Conservation (phyloP, 2,113 vertebrate genomes). For the Cyprinodon tularosa region DNA sequence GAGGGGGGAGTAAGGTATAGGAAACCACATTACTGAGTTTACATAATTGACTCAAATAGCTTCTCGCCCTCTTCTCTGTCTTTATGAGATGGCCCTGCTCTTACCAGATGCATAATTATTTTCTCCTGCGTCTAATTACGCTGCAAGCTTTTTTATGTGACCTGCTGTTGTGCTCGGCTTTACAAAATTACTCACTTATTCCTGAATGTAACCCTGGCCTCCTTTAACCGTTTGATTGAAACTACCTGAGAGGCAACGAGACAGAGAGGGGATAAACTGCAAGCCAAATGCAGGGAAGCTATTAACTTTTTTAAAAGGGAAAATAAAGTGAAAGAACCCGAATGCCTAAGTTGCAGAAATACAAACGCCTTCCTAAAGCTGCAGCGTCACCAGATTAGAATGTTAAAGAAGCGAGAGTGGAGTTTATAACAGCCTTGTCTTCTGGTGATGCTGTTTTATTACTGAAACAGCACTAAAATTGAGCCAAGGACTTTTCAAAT, state of each 20-base stretch:
- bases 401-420: slow-evolving; percentile 51
- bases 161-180: slow-evolving; percentile 63
- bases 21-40: slow-evolving; percentile 77
- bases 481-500: slow-evolving; percentile 59
- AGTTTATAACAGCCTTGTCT: slow-evolving; percentile 61
- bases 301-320: slow-evolving; percentile 29
- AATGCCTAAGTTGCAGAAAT: slow-evolving; percentile 70
- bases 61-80: slow-evolving; percentile 62
- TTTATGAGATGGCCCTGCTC: slow-evolving; percentile 67
- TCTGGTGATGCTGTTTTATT: slow-evolving; percentile 60
- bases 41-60: slow-evolving; percentile 79
- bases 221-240: slow-evolving; percentile 47
- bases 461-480: slow-evolving; percentile 66
- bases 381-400: slow-evolving; percentile 38
- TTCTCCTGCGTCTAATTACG: slow-evolving; percentile 80
- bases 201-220: slow-evolving; percentile 52
- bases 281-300: slow-evolving; percentile 68
- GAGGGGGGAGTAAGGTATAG: slow-evolving; percentile 57
- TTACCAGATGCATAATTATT: slow-evolving; percentile 79
- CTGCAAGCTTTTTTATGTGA: slow-evolving; percentile 74
- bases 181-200: slow-evolving; percentile 77
- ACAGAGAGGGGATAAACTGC: slow-evolving; percentile 47
- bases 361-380: slow-evolving; percentile 51
- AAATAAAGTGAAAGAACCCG: slow-evolving; percentile 51
- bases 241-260: slow-evolving; percentile 53